Base-by-base conservation (phyloP, 2,113 vertebrate species). In the Burhinus bistriatus region DNA sequence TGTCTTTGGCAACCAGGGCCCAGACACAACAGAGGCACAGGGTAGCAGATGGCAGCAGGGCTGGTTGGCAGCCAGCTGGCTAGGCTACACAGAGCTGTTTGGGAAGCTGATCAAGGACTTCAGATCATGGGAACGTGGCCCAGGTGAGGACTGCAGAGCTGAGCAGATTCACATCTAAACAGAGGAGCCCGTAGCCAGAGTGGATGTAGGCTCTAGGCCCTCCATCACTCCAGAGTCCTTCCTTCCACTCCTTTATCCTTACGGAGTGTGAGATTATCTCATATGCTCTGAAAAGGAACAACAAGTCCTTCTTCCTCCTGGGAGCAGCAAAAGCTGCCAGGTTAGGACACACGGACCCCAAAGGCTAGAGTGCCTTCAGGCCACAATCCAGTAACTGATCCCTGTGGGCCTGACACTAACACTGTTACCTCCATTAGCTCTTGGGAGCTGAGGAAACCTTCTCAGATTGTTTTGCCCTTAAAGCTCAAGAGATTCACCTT, bases 11-110 rank as follows among this genome's bases (percentile, higher is more conserved):
- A 88, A 18, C n/a, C 62, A 76, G 65, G 75, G 86, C 77, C n/a
- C 92, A 69, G 88, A 55, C 83, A 83, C 20, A 69, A 45, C 88
- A 92, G 95, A 86, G 49, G 71, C 58, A 0, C 78, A 69, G 83
- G 51, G 79, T 6, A 87, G 92, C 96, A 97, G 95, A 95, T 94
- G 96, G 95, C 91, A 93, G 87, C 95, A 80, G 75, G 58, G 94
- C 77, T 96, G 94, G 91, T 49, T n/a, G 78, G 77, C 87, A 95
- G 95, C 95, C 95, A 97, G 86, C 83, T 95, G 95, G 96, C 95
- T 44, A 26, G 34, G n/a, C 22, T 51, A 70, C 78, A 55, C 27
- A 25, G 73, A 80, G 89, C 83, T 95, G 22, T n/a, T 72, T 64
- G 71, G 82, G 93, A 96, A 91, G 95, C 93, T 85, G 82, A 83